Percentiles rank a stretch among this genome's conserved stretches.
Evolutionary conservation across 2,797 vertebrate genomes (phyloP).

Genomic region (Catharus ustulatus): DNA sequence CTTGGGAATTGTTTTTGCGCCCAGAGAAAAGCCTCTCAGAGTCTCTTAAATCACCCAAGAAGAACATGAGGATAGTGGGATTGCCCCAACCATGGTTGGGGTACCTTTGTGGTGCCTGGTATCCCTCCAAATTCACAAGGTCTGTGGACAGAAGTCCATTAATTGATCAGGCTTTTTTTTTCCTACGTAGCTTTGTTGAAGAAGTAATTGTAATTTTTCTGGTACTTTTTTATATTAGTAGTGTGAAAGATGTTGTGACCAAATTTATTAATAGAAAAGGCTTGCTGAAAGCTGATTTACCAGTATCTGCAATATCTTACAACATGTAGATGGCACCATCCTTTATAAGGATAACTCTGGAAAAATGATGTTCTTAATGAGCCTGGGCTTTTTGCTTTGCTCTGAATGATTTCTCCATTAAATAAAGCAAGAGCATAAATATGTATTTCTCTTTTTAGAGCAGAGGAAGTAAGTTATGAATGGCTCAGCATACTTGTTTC

Average conservation of each 20-base stretch:
- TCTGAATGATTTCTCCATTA: neutral
- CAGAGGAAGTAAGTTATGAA: neutral
- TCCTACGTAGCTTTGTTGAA: neutral
- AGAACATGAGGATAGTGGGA: fast-evolving
- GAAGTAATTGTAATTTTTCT: neutral
- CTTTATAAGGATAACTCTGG: neutral
- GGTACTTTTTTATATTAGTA: neutral
- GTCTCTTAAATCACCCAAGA: neutral
- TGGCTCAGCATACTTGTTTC: neutral
- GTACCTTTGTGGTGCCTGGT: neutral
- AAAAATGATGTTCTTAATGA: neutral
- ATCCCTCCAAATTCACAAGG: neutral
- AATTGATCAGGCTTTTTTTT: neutral
- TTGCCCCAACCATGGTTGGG: neutral
- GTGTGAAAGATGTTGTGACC: neutral
- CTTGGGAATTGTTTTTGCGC: fast-evolving
- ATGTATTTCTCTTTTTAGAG: neutral
- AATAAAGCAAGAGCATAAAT: neutral
- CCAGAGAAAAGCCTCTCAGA: neutral
- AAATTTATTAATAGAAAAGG: neutral
- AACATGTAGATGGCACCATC: neutral
- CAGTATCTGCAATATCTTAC: neutral
- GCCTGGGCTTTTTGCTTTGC: neutral
- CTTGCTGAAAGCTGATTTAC: neutral
- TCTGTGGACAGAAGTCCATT: neutral